Evolutionary conservation across 1,140 invertebrate genomes (phyloP).

Genomic region (Chlorops oryzae): DNA sequence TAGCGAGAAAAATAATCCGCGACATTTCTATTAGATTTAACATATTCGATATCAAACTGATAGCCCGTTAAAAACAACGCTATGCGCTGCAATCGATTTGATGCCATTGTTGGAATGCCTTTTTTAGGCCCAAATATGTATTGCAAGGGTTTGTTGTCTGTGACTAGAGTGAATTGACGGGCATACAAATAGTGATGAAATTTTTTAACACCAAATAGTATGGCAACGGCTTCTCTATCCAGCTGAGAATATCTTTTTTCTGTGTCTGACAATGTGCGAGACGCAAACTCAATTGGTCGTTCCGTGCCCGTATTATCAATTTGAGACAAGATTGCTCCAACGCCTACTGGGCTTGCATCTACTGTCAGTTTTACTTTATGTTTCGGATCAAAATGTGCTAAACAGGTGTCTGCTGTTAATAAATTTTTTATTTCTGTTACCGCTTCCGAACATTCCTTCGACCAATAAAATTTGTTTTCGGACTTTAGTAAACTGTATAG

Average conservation of each 20-base stretch:
- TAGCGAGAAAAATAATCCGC: no score
- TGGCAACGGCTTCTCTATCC: constrained; percentile 49
- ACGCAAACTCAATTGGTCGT: constrained; percentile 17
- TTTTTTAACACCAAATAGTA: constrained; percentile 43
- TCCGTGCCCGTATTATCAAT: no score
- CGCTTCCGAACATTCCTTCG: neutral
- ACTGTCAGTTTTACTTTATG: neutral
- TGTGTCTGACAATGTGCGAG: constrained; percentile 34
- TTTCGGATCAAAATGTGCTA: neutral
- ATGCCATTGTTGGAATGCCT: no score
- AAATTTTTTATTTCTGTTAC: neutral
- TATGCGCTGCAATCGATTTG: no score
- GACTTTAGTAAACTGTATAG: neutral
- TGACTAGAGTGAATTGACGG: constrained; percentile 47
- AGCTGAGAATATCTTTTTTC: constrained; percentile 49
- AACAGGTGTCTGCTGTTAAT: neutral
- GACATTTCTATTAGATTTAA: no score
- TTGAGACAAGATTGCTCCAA: constrained; percentile 51
- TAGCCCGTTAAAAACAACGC: no score
- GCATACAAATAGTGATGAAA: constrained; percentile 49
- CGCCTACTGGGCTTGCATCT: constrained; percentile 22
- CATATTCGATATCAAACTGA: no score
- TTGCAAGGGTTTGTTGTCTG: constrained; percentile 49
- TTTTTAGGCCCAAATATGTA: constrained; percentile 3
- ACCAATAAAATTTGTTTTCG: neutral